Evolutionary conservation across 2,888 invertebrate genomes (phyloP).

Genomic region (Chymomyza procnemis): DNA sequence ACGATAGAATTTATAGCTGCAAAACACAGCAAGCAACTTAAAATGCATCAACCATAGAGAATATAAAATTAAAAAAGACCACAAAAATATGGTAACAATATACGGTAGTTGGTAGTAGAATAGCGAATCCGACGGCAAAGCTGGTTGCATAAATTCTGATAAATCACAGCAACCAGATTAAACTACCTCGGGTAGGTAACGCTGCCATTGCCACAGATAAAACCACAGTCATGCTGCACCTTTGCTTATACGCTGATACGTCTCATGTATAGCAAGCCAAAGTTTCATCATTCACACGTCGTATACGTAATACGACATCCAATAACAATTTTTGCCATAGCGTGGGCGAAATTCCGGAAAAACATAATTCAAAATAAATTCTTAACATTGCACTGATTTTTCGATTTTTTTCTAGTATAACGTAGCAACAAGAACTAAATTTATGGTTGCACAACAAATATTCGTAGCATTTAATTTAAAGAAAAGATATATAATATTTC

Average conservation of each 20-base stretch:
- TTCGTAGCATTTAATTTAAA: too few relatives aligned
- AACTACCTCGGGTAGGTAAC: constrained; percentile 25
- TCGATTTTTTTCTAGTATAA: constrained; percentile 9
- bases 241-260: not conserved
- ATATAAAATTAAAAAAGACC: constrained; percentile 68
- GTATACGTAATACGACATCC: constrained; percentile 73
- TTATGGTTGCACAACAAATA: too few relatives aligned
- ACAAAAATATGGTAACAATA: constrained; percentile 48
- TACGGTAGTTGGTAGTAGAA: too few relatives aligned
- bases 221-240: not conserved
- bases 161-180: constrained; percentile 57
- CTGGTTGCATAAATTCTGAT: constrained; percentile 63
- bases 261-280: constrained; percentile 17
- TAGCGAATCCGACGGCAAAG: too few relatives aligned
- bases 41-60: constrained; percentile 66
- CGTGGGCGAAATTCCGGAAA: constrained; percentile 56
- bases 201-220: not conserved
- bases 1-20: constrained; percentile 55
- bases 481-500: too few relatives aligned
- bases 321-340: constrained; percentile 74
- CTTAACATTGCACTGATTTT: constrained; percentile 54
- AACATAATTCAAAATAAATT: constrained; percentile 73
- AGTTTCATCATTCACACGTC: constrained; percentile 25
- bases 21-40: constrained; percentile 13
- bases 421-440: constrained; percentile 10